A percentile compares a stretch with the other conserved stretches of the same genome.
These are phyloP conservation scores for Cichladusa arquata DNA, from an alignment of 2,113 vertebrate species.

Conservation along the genomic window DNA sequence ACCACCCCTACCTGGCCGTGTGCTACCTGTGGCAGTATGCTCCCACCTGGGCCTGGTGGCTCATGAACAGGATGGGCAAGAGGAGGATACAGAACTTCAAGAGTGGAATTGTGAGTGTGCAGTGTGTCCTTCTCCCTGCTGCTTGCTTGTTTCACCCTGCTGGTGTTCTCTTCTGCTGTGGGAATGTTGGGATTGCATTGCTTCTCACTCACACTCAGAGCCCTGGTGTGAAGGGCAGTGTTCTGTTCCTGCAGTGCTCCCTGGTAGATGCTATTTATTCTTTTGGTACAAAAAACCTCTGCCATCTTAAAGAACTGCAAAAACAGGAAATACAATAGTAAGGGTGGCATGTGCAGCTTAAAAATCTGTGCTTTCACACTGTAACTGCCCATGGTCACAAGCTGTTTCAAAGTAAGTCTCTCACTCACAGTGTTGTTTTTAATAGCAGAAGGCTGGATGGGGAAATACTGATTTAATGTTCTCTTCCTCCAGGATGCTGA, in stretches of 20 bases:
- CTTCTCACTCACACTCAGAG: rapidly evolving
- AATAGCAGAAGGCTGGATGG: background rate
- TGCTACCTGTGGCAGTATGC: conserved; percentile 89
- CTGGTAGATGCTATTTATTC: background rate
- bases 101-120: conserved; percentile 82
- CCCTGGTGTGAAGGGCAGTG: background rate
- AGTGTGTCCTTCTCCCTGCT: background rate
- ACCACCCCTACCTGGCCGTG: conserved; percentile 83
- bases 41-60: conserved; percentile 84
- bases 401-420: background rate
- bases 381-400: background rate
- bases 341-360: background rate
- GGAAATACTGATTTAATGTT: background rate
- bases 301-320: background rate
- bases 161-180: background rate
- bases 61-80: conserved; percentile 75
- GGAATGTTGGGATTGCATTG: background rate
- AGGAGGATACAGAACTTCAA: conserved; percentile 89
- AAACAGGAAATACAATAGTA: background rate
- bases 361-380: background rate
- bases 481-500: conserved; percentile 83
- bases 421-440: background rate
- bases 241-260: background rate
- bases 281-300: rapidly evolving
- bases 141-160: background rate